A percentile compares a stretch with the other conserved stretches of the same genome.
phyloP scores from a whole-genome alignment of 2,888 invertebrate genomes.

The Megamerina dolium region DNA sequence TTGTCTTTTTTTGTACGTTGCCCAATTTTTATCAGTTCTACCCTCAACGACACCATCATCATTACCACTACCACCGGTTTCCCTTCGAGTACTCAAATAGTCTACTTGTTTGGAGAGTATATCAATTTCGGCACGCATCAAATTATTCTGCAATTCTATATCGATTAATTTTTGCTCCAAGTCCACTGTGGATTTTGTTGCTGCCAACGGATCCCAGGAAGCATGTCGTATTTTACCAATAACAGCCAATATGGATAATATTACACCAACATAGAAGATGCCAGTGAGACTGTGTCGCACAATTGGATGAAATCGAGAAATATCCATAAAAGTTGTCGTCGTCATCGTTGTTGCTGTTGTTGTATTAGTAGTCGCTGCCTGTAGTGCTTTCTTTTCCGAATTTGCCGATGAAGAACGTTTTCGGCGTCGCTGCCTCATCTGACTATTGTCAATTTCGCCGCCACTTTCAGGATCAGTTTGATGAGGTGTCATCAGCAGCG shows the following conservation, averaged over 20 bases:
- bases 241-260: constrained; percentile 34
- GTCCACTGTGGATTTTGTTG: constrained; percentile 16
- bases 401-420: constrained; percentile 7
- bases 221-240: constrained; percentile 35
- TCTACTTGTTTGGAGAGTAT: constrained; percentile 40
- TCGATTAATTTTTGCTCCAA: constrained; percentile 33
- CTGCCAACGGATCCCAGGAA: constrained; percentile 27
- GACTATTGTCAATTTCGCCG: neutral
- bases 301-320: constrained; percentile 15
- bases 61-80: neutral
- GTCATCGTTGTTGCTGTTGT: constrained; percentile 3
- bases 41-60: too few relatives aligned
- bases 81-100: constrained; percentile 29
- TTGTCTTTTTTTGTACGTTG: too few relatives aligned
- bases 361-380: too few relatives aligned
- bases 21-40: too few relatives aligned
- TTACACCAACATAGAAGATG: constrained; percentile 34
- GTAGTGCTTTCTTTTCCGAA: too few relatives aligned
- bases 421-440: constrained; percentile 3
- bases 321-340: constrained; percentile 1
- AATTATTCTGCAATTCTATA: constrained; percentile 42
- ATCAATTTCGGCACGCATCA: constrained; percentile 45
- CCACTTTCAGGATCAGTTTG: neutral
- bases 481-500: neutral
- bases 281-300: constrained; percentile 31